Evolutionary conservation across 2,888 invertebrate genomes (phyloP).

Genomic region (Apodemia duryi): DNA sequence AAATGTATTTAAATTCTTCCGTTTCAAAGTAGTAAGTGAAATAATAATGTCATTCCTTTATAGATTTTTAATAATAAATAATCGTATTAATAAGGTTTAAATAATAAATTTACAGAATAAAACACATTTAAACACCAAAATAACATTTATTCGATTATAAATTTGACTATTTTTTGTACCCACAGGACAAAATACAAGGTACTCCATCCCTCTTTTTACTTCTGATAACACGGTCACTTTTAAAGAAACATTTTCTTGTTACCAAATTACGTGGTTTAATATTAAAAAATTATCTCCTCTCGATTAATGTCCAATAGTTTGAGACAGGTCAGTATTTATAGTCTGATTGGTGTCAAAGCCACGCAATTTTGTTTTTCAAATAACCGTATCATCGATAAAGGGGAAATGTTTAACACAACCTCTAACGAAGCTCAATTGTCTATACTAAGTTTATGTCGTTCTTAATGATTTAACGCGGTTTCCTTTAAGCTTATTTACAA

Average conservation of each 20-base stretch:
- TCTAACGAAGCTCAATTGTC: constrained; percentile 7
- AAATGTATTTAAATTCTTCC: no score
- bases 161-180: constrained; percentile 60
- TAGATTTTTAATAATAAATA: no score
- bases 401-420: constrained; percentile 10
- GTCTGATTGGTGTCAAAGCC: background rate
- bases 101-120: constrained; percentile 17
- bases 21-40: no score
- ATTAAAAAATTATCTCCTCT: no score
- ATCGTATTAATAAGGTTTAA: background rate
- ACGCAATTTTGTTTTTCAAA: background rate
- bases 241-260: no score
- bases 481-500: background rate
- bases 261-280: no score
- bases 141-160: constrained; percentile 48
- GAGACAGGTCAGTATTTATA: no score
- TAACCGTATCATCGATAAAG: background rate
- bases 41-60: no score
- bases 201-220: background rate
- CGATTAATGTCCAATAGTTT: no score
- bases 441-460: background rate
- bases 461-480: constrained; percentile 8
- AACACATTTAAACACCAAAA: constrained; percentile 32
- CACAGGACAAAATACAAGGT: constrained; percentile 30
- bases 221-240: background rate